A percentile compares a stretch with the other conserved stretches of the same genome.
Conservation (phyloP, 2,113 vertebrate species). For the Embiotoca jacksoni region DNA sequence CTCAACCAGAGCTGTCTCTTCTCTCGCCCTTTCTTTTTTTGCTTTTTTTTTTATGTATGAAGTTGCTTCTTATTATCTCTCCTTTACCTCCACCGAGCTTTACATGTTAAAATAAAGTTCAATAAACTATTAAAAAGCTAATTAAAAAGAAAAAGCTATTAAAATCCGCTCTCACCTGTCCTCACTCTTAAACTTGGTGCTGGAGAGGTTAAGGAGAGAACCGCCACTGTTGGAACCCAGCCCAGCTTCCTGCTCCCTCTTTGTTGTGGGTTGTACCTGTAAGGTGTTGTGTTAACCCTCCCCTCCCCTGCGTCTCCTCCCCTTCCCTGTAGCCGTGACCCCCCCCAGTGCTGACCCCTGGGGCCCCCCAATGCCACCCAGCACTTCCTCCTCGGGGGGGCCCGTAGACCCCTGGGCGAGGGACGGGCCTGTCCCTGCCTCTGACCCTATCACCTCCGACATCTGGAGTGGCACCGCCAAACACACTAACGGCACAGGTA, state of each 20-base stretch:
- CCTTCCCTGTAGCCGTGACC: slow-evolving; percentile 84
- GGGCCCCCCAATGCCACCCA: slow-evolving; percentile 83
- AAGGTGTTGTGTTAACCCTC: slow-evolving; percentile 75
- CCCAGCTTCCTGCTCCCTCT: slow-evolving; percentile 68
- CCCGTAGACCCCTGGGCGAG: slow-evolving; percentile 85
- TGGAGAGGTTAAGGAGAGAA: slow-evolving; percentile 70
- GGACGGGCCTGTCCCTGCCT: slow-evolving; percentile 80
- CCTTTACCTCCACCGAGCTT: slow-evolving; percentile 59
- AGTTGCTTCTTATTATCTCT: slow-evolving; percentile 59
- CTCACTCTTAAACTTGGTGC: neutral
- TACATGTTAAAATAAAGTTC: too few relatives aligned
- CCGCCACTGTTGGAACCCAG: slow-evolving; percentile 56
- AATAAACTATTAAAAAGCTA: too few relatives aligned
- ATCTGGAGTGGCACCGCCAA: slow-evolving; percentile 86
- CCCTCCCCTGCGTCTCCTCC: slow-evolving; percentile 71
- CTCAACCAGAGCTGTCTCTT: slow-evolving; percentile 68
- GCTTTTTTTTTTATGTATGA: slow-evolving; percentile 20
- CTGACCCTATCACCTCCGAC: slow-evolving; percentile 83
- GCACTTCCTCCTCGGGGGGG: slow-evolving; percentile 83
- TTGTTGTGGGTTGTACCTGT: slow-evolving; percentile 68
- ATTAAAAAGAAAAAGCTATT: too few relatives aligned
- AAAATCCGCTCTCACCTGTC: neutral
- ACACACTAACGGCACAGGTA: slow-evolving; percentile 88
- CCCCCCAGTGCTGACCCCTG: slow-evolving; percentile 86
- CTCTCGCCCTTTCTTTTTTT: slow-evolving; percentile 45